Evolutionary conservation across 2,888 invertebrate species (phyloP).

Genomic region (Gymnocheta viridis): DNA sequence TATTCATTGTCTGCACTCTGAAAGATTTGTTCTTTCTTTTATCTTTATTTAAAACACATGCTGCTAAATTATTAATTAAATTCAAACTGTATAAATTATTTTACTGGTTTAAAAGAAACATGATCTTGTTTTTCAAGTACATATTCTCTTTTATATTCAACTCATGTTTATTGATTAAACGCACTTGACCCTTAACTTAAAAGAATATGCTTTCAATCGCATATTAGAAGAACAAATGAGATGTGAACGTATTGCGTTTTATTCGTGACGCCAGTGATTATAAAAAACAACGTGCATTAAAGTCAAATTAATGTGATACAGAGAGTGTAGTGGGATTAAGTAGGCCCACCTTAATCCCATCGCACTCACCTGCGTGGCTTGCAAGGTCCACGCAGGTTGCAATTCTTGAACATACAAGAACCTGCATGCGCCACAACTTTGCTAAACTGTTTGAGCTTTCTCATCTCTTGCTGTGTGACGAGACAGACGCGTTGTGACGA

Average conservation of each 20-base stretch:
- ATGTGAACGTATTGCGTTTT: neutral
- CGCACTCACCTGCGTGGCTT: too few species aligned
- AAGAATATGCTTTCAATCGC: neutral
- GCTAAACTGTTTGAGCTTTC: too few species aligned
- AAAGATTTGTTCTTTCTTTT: neutral
- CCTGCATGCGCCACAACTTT: too few species aligned
- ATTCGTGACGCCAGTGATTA: too few species aligned
- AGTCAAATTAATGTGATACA: too few species aligned
- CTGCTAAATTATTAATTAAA: neutral
- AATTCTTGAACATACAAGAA: too few species aligned
- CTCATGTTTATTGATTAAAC: slow-evolving; percentile 13
- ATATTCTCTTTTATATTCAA: neutral
- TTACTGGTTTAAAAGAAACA: neutral
- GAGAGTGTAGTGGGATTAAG: too few species aligned
- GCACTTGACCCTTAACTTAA: neutral
- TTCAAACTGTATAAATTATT: neutral
- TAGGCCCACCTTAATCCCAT: too few species aligned
- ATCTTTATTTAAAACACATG: neutral
- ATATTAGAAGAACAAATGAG: neutral
- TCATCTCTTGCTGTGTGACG: too few species aligned
- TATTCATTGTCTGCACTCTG: neutral
- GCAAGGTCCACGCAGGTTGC: too few species aligned
- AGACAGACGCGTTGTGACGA: too few species aligned
- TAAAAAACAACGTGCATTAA: too few species aligned
- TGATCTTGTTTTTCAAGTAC: neutral